Percentiles rank a stretch among this genome's conserved stretches.
Evolutionary conservation across 2,888 invertebrate genomes (phyloP).

Genomic region (Latheticus oryzae): DNA sequence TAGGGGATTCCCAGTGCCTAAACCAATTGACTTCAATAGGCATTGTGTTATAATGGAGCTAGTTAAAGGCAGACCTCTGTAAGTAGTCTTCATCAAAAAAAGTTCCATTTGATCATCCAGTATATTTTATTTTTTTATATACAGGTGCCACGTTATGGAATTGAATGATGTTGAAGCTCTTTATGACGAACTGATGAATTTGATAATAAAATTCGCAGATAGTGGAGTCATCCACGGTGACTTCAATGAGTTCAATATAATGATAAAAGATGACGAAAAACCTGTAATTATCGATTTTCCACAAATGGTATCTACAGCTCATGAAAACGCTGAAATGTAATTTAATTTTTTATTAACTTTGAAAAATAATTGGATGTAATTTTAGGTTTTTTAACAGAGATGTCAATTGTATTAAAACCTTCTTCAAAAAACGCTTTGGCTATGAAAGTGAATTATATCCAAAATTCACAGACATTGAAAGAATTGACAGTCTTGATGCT

Average conservation of each 20-base stretch:
- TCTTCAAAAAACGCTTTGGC: constrained; percentile 89
- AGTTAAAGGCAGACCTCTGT: constrained; percentile 84
- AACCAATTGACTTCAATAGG: constrained; percentile 92
- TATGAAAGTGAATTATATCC: constrained; percentile 89
- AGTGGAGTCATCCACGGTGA: constrained; percentile 98
- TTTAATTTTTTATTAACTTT: constrained; percentile 54
- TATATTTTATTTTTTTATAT: constrained; percentile 6
- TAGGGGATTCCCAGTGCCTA: constrained; percentile 93
- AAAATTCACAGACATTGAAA: constrained; percentile 78
- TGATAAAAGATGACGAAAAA: constrained; percentile 83
- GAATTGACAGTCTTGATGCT: constrained; percentile 85
- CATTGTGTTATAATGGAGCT: constrained; percentile 98
- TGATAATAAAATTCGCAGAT: constrained; percentile 90
- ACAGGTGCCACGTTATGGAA: constrained; percentile 72
- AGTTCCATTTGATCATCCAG: neutral
- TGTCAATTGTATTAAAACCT: constrained; percentile 90
- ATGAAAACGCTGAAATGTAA: constrained; percentile 90
- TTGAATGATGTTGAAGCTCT: constrained; percentile 79
- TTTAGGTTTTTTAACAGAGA: constrained; percentile 92
- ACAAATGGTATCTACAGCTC: constrained; percentile 97
- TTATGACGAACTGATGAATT: constrained; percentile 94
- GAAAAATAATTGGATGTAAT: no score
- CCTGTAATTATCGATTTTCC: constrained; percentile 97
- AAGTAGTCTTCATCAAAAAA: constrained; percentile 61
- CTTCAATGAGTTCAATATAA: constrained; percentile 99